Evolutionary conservation across 2,888 invertebrate species (phyloP), one percentile per base, ranked within the genome.

Genomic region (Drosophila niveifrons): DNA sequence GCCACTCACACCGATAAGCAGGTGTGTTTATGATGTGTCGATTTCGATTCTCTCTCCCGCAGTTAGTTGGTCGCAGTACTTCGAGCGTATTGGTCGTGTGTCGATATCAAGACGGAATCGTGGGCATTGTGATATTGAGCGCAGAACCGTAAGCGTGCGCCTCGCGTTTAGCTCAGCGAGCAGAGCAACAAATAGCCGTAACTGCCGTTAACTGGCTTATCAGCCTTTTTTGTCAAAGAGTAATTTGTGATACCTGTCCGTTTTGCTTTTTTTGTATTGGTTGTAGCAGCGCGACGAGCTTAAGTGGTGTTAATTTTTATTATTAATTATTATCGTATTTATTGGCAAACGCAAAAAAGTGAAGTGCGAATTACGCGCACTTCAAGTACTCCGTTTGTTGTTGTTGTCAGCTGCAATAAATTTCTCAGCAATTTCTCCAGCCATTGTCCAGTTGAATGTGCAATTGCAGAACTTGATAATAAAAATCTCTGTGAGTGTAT

Each of bases 191-290:
- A 68, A 64, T 67, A 66, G 56, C 71, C 47, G 62, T 56, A 67
- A 55, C 62, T 65, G 50, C 11, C 43, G 52, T 74, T 74, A 74
- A 70, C 64, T 29, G 34, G 74, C 89, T 88, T 90, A 88, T 90
- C 88, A 78, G 78, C 67, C 36, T n/a, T 36, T 36, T 59, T 70
- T 72, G 71, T 57, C 74, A 76, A 90, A 89, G 81, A 90, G 88
- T 90, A 85, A 88, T 88, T 90, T 83, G 90, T 86, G 83, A 86
- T 89, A 88, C 77, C 81, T 89, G 89, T 89, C 83, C 82, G 72
- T 71, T 71, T 51, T n/a, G n/a, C n/a, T 64, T 71, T 51, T 23
- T 23, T 23, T 64, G 64, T 64, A 64, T 64, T 64, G 64, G 56
- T 39, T 57, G 82, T 88, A 83, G 86, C 83, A 75, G 64, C 78